Conservation (phyloP, 2,888 invertebrate species). For the Hypomecis punctinalis region DNA sequence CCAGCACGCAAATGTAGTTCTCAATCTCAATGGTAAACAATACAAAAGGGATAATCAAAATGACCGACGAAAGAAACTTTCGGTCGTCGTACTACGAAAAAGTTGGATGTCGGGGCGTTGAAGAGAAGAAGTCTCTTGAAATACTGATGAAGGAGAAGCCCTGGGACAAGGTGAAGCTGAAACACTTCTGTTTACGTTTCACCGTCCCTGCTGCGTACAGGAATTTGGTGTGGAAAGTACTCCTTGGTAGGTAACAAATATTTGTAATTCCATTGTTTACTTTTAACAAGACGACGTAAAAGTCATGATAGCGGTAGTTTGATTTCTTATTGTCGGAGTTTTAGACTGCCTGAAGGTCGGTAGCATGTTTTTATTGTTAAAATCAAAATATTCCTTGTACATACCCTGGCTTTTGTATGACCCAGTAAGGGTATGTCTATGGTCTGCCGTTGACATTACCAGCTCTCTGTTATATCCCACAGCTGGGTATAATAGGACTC, state of each 20-base stretch:
- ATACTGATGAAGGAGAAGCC: slow-evolving; percentile 94
- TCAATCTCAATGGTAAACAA: too few relatives aligned
- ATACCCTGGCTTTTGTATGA: too few relatives aligned
- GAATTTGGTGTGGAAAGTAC: slow-evolving; percentile 93
- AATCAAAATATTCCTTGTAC: too few relatives aligned
- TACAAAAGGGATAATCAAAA: slow-evolving; percentile 39
- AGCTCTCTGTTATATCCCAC: too few relatives aligned
- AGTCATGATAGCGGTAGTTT: not conserved
- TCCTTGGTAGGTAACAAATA: slow-evolving; percentile 85
- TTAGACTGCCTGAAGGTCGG: too few relatives aligned
- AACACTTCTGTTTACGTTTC: slow-evolving; percentile 94
- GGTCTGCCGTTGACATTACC: too few relatives aligned
- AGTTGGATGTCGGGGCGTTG: slow-evolving; percentile 95
- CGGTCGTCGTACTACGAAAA: slow-evolving; percentile 93
- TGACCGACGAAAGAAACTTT: slow-evolving; percentile 91
- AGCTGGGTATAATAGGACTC: too few relatives aligned
- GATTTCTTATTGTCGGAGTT: not conserved
- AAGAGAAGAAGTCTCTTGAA: slow-evolving; percentile 95
- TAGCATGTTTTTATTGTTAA: too few relatives aligned
- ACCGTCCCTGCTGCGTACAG: slow-evolving; percentile 93
- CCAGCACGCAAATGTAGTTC: too few relatives aligned
- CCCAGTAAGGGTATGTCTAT: too few relatives aligned
- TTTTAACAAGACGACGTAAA: not conserved
- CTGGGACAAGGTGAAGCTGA: slow-evolving; percentile 90
- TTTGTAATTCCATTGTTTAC: too few relatives aligned